Conservation (phyloP, 2,888 invertebrate species). For the Drosophila borborema region DNA sequence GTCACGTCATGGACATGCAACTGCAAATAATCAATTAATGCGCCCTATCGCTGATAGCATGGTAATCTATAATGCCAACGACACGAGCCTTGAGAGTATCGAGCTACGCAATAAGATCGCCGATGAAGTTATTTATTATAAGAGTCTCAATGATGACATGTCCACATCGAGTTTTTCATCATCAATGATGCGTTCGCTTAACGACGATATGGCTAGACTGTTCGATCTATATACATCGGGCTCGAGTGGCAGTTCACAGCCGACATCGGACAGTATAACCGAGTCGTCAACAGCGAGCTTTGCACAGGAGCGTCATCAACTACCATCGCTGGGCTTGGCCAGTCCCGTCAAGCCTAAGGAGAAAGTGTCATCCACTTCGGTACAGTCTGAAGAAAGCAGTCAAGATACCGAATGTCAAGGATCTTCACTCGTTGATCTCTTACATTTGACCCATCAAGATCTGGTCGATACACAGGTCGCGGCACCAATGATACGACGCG, state of each 20-base stretch:
- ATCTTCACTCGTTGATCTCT: neutral
- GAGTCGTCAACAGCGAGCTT: neutral
- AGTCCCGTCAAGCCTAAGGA: neutral
- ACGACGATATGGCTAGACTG: neutral
- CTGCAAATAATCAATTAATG: neutral
- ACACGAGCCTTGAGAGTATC: fast-evolving
- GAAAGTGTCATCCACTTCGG: too few relatives aligned
- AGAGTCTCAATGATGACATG: neutral
- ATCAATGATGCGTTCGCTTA: neutral
- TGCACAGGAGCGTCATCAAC: neutral
- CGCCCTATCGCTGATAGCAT: neutral
- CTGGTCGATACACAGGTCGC: neutral
- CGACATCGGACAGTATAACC: neutral
- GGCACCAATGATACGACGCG: slow-evolving; percentile 8
- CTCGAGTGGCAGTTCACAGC: neutral
- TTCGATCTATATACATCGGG: neutral
- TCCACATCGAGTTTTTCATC: neutral
- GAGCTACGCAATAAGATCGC: neutral
- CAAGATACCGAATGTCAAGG: neutral
- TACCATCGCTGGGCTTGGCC: neutral
- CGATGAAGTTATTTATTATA: neutral
- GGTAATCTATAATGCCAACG: neutral
- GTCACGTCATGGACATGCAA: neutral
- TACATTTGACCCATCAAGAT: neutral
- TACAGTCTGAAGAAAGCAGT: neutral